These are phyloP conservation scores for Erinaceus europaeus DNA, from an alignment of 2,113 vertebrate species.

Conservation along the genomic window DNA sequence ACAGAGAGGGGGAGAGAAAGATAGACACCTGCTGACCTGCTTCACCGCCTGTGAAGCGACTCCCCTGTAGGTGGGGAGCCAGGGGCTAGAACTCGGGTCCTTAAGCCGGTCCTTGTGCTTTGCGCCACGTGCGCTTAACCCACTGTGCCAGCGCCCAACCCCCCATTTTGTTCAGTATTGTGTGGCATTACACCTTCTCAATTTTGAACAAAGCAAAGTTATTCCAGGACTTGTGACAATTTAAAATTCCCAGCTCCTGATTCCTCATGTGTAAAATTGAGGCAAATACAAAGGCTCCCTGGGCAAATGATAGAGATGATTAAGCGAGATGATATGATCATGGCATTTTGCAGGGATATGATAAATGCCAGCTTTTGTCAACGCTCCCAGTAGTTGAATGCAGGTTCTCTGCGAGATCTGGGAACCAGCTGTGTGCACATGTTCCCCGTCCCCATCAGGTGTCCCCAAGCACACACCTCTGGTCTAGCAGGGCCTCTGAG, in stretches of 20 bases:
- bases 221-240: neutral
- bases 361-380: accelerated
- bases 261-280: neutral
- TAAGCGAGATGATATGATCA: accelerated
- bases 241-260: neutral
- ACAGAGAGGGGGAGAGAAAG: too few relatives aligned
- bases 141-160: too few relatives aligned
- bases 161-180: too few relatives aligned
- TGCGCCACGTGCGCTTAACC: too few relatives aligned
- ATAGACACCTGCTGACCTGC: too few relatives aligned
- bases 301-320: neutral
- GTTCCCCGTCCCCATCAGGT: accelerated
- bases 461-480: slow-evolving; percentile 83
- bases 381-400: accelerated
- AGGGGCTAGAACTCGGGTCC: too few relatives aligned
- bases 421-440: accelerated
- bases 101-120: too few relatives aligned
- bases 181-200: too few relatives aligned
- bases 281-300: neutral
- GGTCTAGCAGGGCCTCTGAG: slow-evolving; percentile 93
- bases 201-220: neutral
- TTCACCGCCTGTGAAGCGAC: too few relatives aligned
- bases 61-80: too few relatives aligned
- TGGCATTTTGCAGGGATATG: neutral
- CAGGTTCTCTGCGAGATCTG: neutral